These are phyloP conservation scores for Trialeurodes vaporariorum DNA, from an alignment of 1,140 invertebrate species.

Conservation along the genomic window DNA sequence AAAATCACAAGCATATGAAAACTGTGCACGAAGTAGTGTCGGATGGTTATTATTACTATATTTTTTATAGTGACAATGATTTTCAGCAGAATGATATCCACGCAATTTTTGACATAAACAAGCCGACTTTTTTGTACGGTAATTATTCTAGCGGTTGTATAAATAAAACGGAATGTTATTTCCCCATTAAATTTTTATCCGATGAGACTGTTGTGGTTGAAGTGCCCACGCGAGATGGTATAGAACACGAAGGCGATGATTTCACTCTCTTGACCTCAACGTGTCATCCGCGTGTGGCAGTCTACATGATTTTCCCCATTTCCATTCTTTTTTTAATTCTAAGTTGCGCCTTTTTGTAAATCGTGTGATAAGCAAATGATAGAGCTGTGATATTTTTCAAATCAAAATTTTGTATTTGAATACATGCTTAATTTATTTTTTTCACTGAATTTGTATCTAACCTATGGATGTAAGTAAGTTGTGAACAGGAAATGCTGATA, in stretches of 20 bases:
- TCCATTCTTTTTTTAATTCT: constrained; percentile 58
- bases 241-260: constrained; percentile 58
- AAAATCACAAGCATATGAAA: constrained; percentile 45
- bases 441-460: too few relatives aligned
- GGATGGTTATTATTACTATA: constrained; percentile 75
- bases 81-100: constrained; percentile 62
- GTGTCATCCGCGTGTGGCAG: constrained; percentile 58
- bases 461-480: too few relatives aligned
- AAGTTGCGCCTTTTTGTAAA: constrained; percentile 58
- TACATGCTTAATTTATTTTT: background rate
- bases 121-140: constrained; percentile 63
- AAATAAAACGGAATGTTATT: constrained; percentile 60
- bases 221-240: constrained; percentile 62
- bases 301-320: constrained; percentile 67
- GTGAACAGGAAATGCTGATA: too few relatives aligned
- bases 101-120: constrained; percentile 69
- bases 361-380: background rate
- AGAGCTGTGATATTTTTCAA: background rate
- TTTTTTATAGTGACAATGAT: constrained; percentile 77
- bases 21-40: constrained; percentile 51
- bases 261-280: constrained; percentile 53
- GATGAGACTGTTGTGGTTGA: constrained; percentile 63
- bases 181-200: constrained; percentile 53
- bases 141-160: constrained; percentile 58
- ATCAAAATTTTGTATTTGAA: background rate